Evolutionary conservation across 2,113 vertebrate species (phyloP).

Genomic region (Pogonocichla stellata): DNA sequence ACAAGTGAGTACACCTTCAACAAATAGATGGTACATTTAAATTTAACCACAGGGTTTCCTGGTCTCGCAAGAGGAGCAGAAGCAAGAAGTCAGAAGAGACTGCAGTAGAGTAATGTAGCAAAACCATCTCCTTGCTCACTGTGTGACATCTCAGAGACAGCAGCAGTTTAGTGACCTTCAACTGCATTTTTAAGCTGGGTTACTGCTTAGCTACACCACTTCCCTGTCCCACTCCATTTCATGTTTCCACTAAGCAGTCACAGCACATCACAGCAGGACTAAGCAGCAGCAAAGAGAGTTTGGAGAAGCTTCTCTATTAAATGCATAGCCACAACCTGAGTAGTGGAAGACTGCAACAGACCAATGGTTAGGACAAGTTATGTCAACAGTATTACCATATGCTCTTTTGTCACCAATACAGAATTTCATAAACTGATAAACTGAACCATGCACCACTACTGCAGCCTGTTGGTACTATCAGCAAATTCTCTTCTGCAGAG

Average conservation of each 20-base stretch:
- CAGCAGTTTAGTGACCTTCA: neutral
- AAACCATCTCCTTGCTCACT: neutral
- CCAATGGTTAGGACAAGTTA: neutral
- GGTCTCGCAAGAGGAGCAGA: neutral
- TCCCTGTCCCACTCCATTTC: neutral
- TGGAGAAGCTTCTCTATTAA: neutral
- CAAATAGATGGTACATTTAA: neutral
- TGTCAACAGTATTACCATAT: neutral
- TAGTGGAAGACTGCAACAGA: neutral
- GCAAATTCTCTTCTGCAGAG: neutral
- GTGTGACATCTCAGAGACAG: neutral
- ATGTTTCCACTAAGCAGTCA: neutral
- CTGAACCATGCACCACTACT: rapidly evolving
- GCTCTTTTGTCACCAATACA: neutral
- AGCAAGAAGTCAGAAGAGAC: neutral
- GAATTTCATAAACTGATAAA: neutral
- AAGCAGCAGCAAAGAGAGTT: neutral
- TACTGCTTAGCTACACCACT: neutral
- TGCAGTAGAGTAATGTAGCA: neutral
- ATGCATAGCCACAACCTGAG: neutral
- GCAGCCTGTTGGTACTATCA: neutral
- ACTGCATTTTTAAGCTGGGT: neutral
- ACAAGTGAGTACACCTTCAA: rapidly evolving
- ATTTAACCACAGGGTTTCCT: neutral
- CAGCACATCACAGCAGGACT: neutral